Base-by-base conservation (phyloP, 2,113 vertebrate species). In the Kryptolebias marmoratus region DNA sequence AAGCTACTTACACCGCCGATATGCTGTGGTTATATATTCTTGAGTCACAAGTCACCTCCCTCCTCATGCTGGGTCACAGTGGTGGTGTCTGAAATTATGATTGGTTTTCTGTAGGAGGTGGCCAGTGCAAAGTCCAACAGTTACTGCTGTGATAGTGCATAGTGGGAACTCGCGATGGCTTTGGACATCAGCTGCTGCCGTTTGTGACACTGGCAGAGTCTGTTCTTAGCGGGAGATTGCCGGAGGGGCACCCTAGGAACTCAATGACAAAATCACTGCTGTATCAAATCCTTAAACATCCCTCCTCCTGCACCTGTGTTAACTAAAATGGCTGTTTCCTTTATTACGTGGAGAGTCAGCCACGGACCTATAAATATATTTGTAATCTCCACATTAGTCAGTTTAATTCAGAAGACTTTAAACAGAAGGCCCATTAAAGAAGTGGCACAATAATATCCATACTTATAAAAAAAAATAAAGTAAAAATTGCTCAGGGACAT, bases 101-200 rank as follows among this genome's bases (percentile, higher is more conserved):
- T 90, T 86, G 80, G 80, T 90, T 91, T 87, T 80, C 71, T 68
- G 83, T 75, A 39, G 71, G 77, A 77, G 83, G 79, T 64, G 77
- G 85, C 75, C 68, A 72, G 73, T 63, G 60, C 58, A 45, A 52
- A 47, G 79, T 81, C 74, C 65, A 85, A 71, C 73, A 87, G 86
- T 78, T 84, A 80, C 75, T 36, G 70, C 72, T 87, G 73, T 84
- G 86, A 90, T 87, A 75, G 68, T 88, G 77, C 80, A 18, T 82
- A 79, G 85, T 86, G 74, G 88, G 80, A 82, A 74, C 49, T 39
- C 68, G 77, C 13, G 22, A n/a, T 61, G 76, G 64, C 59, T 84
- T 83, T 81, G 81, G 77, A 73, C 74, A 64, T 67, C 61, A 61
- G 61, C 28, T 76, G 82, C 80, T 85, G 63, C 66, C 63, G 68